Percentiles rank a stretch among this genome's conserved stretches.
Conservation (phyloP, 1,140 invertebrate species). For the Ceratosolen solmsi region DNA sequence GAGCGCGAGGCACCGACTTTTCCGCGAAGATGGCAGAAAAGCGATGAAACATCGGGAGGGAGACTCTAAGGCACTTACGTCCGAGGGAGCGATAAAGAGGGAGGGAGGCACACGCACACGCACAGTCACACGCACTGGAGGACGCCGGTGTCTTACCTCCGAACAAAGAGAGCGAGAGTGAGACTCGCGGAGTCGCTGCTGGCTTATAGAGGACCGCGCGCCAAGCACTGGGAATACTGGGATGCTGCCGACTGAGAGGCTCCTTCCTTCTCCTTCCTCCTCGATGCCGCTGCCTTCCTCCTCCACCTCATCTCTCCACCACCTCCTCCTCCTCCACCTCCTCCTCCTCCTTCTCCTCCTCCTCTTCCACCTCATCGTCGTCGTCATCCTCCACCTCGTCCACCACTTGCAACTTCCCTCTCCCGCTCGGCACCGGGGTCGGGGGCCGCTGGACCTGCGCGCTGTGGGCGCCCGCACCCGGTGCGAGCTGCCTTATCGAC, state of each 20-base stretch:
- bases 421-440: background rate
- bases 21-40: background rate
- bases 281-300: conserved; percentile 29
- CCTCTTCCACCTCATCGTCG: background rate
- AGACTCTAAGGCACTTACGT: too few species aligned
- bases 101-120: background rate
- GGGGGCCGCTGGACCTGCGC: conserved; percentile 14
- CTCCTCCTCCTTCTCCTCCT: background rate
- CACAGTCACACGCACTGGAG: background rate
- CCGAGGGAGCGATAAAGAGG: background rate
- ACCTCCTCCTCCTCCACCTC: conserved; percentile 37
- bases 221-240: conserved; percentile 56
- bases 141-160: background rate
- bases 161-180: background rate
- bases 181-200: background rate
- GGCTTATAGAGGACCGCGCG: background rate
- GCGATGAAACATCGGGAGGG: background rate
- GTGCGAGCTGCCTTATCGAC: conserved; percentile 36
- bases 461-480: background rate
- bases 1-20: background rate
- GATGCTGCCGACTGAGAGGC: conserved; percentile 60
- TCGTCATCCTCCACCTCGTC: conserved; percentile 37
- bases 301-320: conserved; percentile 20
- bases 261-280: conserved; percentile 45
- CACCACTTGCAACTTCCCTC: background rate